Evolutionary conservation across 2,797 vertebrate genomes (phyloP).

Genomic region (Lithobates pipiens): DNA sequence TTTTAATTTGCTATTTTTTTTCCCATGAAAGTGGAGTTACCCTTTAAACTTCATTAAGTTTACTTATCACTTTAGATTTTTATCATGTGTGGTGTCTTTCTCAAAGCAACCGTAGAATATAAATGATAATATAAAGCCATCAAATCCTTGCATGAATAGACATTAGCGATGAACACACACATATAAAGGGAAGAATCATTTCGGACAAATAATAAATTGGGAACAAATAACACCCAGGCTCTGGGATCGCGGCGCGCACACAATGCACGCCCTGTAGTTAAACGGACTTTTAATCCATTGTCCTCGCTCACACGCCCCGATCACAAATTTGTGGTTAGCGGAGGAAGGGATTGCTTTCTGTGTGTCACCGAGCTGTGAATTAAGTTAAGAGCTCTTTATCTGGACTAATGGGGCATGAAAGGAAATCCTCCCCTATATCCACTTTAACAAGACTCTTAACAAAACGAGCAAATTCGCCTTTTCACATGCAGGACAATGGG

Average conservation of each 20-base stretch:
- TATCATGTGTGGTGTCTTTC: too few relatives aligned
- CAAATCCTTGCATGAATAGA: neutral
- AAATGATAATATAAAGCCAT: constrained; percentile 6
- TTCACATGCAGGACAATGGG: neutral
- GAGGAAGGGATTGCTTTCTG: neutral
- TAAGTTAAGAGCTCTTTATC: constrained; percentile 38
- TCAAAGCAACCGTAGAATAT: neutral
- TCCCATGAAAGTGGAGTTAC: too few relatives aligned
- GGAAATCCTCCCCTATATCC: constrained; percentile 19
- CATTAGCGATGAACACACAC: neutral
- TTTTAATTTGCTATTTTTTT: too few relatives aligned
- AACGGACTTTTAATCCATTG: neutral
- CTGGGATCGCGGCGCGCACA: constrained; percentile 12
- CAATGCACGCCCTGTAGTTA: constrained; percentile 39
- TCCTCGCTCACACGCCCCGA: constrained; percentile 26
- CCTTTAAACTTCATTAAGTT: too few relatives aligned
- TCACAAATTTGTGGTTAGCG: constrained; percentile 23
- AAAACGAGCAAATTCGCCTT: constrained; percentile 17
- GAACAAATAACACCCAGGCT: constrained; percentile 15
- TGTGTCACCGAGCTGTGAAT: constrained; percentile 23
- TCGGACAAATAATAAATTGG: constrained; percentile 23
- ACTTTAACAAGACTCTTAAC: constrained; percentile 24
- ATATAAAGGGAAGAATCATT: constrained; percentile 8
- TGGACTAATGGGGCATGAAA: constrained; percentile 52
- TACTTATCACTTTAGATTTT: too few relatives aligned